Evolutionary conservation across 2,113 vertebrate genomes (phyloP).

Genomic region (Rhinopithecus roxellana): DNA sequence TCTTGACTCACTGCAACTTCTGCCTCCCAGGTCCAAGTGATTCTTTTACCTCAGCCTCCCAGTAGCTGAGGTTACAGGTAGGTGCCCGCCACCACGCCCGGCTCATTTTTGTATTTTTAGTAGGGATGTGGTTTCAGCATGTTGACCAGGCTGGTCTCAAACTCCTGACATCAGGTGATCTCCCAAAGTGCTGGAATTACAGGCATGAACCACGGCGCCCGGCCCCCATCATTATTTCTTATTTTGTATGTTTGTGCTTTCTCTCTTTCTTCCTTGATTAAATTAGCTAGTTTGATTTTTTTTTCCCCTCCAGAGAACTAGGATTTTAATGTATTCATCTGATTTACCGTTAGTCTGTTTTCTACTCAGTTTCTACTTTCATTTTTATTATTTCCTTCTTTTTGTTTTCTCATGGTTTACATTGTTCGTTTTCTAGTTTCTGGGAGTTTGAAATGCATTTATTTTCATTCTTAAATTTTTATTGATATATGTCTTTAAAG

Average conservation of each 20-base stretch:
- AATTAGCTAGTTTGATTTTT: not conserved
- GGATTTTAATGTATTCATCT: not conserved
- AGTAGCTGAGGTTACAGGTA: too few relatives aligned
- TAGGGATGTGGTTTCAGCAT: too few relatives aligned
- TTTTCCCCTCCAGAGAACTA: not conserved
- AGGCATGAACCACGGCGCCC: fast-evolving
- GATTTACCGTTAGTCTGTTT: not conserved
- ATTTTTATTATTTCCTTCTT: not conserved
- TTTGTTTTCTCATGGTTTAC: not conserved
- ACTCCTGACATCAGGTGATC: too few relatives aligned
- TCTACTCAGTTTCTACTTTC: not conserved
- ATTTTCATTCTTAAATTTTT: constrained; percentile 35
- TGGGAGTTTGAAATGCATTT: not conserved
- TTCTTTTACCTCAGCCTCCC: too few relatives aligned
- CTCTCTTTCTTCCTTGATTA: not conserved
- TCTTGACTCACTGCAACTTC: too few relatives aligned
- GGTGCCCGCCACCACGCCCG: too few relatives aligned
- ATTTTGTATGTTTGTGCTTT: not conserved
- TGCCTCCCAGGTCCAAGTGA: too few relatives aligned
- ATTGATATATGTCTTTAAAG: not conserved
- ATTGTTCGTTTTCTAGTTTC: not conserved
- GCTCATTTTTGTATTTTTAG: too few relatives aligned
- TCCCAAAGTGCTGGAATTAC: too few relatives aligned
- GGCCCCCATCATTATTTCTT: not conserved
- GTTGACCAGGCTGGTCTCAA: too few relatives aligned